Conservation (phyloP, 37 sponge, comb jelly and placozoan genomes). For the Ianthella basta region DNA sequence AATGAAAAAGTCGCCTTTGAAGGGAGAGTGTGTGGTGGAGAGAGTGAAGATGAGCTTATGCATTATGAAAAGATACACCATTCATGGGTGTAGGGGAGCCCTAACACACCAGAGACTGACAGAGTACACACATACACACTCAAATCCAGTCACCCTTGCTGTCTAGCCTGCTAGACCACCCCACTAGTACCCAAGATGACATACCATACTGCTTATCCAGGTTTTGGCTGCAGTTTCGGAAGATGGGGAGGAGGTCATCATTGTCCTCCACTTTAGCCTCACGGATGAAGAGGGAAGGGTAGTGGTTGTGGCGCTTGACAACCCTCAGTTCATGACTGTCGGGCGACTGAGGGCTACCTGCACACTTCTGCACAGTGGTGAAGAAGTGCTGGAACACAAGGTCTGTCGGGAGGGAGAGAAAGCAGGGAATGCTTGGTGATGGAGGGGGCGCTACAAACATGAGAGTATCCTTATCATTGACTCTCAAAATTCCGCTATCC, state of each 20-base stretch:
- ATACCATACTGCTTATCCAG: constrained; percentile 83
- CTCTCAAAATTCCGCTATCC: no score
- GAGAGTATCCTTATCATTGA: no score
- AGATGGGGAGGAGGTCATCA: constrained; percentile 93
- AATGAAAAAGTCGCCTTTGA: constrained; percentile 90
- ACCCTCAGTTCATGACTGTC: constrained; percentile 37
- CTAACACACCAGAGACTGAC: neutral
- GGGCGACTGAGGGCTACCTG: neutral
- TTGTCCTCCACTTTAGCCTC: constrained; percentile 87
- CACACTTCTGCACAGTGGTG: neutral
- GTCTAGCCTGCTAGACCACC: neutral
- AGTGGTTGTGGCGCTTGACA: constrained; percentile 70
- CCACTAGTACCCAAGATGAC: neutral
- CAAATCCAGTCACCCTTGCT: neutral
- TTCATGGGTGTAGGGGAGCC: no score
- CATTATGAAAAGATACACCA: no score
- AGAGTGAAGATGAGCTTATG: neutral
- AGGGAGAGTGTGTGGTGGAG: neutral
- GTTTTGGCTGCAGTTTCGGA: constrained; percentile 60
- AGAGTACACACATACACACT: neutral
- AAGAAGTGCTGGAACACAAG: constrained; percentile 33
- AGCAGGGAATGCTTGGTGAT: no score
- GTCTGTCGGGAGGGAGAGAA: neutral
- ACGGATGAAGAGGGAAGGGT: constrained; percentile 76
- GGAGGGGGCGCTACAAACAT: no score